Evolutionary conservation across 2,888 invertebrate species (phyloP).

Genomic region (Drosophila fulvimacula): DNA sequence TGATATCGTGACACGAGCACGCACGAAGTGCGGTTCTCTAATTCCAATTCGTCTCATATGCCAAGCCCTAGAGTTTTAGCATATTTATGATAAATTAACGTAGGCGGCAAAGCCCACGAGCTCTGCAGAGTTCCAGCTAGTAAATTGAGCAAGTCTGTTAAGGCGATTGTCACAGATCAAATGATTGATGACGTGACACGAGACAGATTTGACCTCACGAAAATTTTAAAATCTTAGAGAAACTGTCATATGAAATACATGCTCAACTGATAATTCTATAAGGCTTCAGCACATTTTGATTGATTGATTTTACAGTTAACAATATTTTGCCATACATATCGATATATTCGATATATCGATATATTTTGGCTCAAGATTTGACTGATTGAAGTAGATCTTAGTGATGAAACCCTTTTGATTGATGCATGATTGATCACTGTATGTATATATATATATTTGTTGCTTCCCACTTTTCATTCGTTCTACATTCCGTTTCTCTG

Average conservation of each 20-base stretch:
- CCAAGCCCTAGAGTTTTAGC: background rate
- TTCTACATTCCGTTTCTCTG: background rate
- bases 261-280: background rate
- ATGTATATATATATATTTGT: no score
- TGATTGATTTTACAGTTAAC: no score
- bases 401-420: background rate
- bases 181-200: background rate
- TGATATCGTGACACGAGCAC: constrained; percentile 8
- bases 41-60: background rate
- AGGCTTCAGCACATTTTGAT: background rate
- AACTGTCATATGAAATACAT: no score
- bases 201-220: no score
- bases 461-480: background rate
- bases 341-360: no score
- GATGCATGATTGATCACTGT: background rate
- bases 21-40: constrained; percentile 2
- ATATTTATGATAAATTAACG: background rate
- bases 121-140: background rate
- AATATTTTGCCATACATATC: no score
- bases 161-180: background rate
- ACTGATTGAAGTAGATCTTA: no score
- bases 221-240: no score
- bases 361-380: no score
- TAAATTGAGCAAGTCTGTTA: background rate
- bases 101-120: background rate